Evolutionary conservation across 2,888 invertebrate genomes (phyloP).

Genomic region (Coleophora flavipennella): DNA sequence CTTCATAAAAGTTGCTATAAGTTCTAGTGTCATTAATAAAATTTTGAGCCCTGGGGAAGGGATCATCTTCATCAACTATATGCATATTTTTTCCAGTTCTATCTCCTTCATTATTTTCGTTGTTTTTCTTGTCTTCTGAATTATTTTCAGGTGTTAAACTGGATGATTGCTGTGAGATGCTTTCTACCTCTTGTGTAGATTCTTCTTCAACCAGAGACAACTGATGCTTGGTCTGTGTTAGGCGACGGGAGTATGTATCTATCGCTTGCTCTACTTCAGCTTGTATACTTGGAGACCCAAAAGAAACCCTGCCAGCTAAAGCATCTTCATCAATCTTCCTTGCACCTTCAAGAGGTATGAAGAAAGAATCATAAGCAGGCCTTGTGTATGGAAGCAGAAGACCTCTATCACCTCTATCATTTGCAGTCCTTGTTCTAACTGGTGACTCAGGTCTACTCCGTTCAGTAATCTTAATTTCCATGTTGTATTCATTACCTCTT

Average conservation of each 20-base stretch:
- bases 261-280: slow-evolving; percentile 41
- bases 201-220: slow-evolving; percentile 67
- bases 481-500: slow-evolving; percentile 36
- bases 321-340: slow-evolving; percentile 24
- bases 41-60: slow-evolving; percentile 25
- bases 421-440: slow-evolving; percentile 28
- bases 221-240: slow-evolving; percentile 51
- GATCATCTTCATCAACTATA: slow-evolving; percentile 24
- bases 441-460: slow-evolving; percentile 34
- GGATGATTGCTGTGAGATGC: slow-evolving; percentile 45
- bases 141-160: slow-evolving; percentile 48
- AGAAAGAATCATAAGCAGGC: slow-evolving; percentile 48
- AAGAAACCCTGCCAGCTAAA: slow-evolving; percentile 36
- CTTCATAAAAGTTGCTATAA: slow-evolving; percentile 53
- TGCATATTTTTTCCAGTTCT: slow-evolving; percentile 22
- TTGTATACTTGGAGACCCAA: slow-evolving; percentile 29
- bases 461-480: slow-evolving; percentile 56
- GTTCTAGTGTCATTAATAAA: slow-evolving; percentile 39
- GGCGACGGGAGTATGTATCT: slow-evolving; percentile 42
- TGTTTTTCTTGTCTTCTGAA: slow-evolving; percentile 28
- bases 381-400: slow-evolving; percentile 19
- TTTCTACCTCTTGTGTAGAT: slow-evolving; percentile 61
- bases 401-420: not conserved
- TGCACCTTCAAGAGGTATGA: slow-evolving; percentile 39
- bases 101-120: slow-evolving; percentile 18